Conservation (phyloP, 2,888 invertebrate species). For the Tiphia femorata region DNA sequence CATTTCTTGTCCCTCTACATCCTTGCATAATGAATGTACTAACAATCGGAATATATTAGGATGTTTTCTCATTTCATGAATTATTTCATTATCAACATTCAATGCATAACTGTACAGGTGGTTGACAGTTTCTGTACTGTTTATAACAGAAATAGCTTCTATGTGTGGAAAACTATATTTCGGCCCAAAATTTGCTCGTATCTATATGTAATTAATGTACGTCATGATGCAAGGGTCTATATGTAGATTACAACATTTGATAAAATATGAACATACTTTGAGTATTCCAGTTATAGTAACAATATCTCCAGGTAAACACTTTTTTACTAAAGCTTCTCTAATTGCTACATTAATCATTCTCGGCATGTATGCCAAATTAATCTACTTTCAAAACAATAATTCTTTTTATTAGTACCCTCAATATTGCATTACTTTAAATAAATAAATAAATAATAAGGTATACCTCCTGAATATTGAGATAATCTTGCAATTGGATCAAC, state of each 20-base stretch:
- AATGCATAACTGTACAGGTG: not conserved
- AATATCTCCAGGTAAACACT: constrained; percentile 88
- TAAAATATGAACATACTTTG: no score
- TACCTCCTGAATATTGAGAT: no score
- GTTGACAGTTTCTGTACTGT: not conserved
- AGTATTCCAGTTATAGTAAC: constrained; percentile 88
- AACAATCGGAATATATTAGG: constrained; percentile 81
- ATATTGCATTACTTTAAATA: no score
- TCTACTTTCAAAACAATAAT: no score
- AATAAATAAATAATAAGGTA: no score
- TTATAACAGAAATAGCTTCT: not conserved
- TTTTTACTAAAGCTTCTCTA: constrained; percentile 81
- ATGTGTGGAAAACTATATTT: not conserved
- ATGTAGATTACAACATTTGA: no score
- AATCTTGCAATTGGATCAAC: no score
- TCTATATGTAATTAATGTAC: no score
- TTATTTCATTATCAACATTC: not conserved
- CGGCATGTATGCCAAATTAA: not conserved
- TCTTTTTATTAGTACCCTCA: no score
- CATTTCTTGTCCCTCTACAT: constrained; percentile 89
- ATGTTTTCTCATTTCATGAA: constrained; percentile 77
- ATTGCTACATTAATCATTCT: constrained; percentile 82
- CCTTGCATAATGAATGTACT: constrained; percentile 88
- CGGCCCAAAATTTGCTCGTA: no score
- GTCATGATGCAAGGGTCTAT: no score